A percentile compares a stretch with the other conserved stretches of the same genome.
phyloP scores from a whole-genome alignment of 2,888 invertebrate species.

The Campoplex nolae region DNA sequence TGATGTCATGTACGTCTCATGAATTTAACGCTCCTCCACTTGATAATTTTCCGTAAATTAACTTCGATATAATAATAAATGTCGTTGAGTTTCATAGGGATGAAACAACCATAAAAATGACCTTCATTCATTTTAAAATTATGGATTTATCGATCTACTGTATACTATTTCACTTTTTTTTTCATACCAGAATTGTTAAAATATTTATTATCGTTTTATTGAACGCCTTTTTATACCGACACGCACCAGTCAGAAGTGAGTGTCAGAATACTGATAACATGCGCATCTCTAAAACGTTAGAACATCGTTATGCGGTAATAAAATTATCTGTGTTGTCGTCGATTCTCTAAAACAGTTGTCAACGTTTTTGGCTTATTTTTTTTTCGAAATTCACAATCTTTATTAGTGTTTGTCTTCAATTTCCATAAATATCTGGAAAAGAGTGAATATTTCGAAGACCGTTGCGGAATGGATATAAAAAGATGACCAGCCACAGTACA shows the following conservation, averaged over 20 bases:
- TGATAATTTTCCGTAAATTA: background rate
- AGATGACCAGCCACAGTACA: too few relatives aligned
- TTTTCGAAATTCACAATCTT: too few relatives aligned
- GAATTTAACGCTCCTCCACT: background rate
- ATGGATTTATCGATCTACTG: background rate
- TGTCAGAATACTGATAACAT: too few relatives aligned
- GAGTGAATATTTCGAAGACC: too few relatives aligned
- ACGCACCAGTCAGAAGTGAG: too few relatives aligned
- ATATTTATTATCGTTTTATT: background rate
- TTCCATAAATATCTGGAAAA: background rate
- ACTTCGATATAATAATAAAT: background rate
- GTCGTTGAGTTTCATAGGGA: too few relatives aligned
- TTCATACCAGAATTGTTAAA: background rate
- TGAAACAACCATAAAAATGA: background rate
- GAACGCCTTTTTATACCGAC: background rate
- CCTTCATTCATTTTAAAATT: background rate
- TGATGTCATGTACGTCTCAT: background rate
- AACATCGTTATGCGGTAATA: too few relatives aligned
- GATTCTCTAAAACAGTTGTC: background rate
- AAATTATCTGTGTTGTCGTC: background rate
- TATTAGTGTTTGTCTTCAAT: too few relatives aligned
- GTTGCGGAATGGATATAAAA: too few relatives aligned
- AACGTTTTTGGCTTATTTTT: too few relatives aligned
- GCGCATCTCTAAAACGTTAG: too few relatives aligned
- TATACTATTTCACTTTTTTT: background rate